Base-by-base conservation (phyloP, 2,888 invertebrate species). In the Amphipyra tragopoginis region DNA sequence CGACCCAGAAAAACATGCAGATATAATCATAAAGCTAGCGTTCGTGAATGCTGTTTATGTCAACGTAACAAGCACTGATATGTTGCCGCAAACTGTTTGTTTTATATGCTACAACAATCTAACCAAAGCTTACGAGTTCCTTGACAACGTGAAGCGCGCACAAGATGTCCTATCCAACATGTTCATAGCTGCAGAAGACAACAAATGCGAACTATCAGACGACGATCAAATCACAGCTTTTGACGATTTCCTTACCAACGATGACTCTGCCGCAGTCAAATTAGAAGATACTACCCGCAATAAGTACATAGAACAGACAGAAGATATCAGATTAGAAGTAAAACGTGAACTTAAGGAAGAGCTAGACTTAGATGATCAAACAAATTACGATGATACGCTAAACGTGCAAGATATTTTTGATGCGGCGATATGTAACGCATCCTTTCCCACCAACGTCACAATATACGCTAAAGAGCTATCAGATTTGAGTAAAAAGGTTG, bases 1-100 rank as follows among this genome's bases (percentile, higher is more conserved):
- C 26, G 69, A 72, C 50, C 5, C 26, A 7, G 59, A 65, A 33
- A 73, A 65, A 57, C 47, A 57, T 40, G 50, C 68, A 11, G 72
- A 72, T 64, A 65, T 73, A 21, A 45, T 68, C 7, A 0, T 72
- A 51, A 73, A 72, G 14, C 69, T 72, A 15, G 59, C 69, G 3
- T 90, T 91, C 64, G 71, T 93, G n/a, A 93, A 93, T 66, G 91
- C 90, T 15, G 79, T 88, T 11, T 92, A 91, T 66, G 86, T 93
- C n/a, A 88, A 93, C 73, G 80, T 93, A 57, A 80, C 82, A 33
- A 82, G 74, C 59, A 77, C 79, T 15, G 85, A 73, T 73, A 73
- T 57, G 47, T 39, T 72, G 65, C 72, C 72, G 43, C 73, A 72
- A 72, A 72, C 73, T 14, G 53, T 72, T 44, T 72, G 72, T 73